Base-by-base conservation (phyloP, 2,797 vertebrate genomes). In the Thamnophis elegans region DNA sequence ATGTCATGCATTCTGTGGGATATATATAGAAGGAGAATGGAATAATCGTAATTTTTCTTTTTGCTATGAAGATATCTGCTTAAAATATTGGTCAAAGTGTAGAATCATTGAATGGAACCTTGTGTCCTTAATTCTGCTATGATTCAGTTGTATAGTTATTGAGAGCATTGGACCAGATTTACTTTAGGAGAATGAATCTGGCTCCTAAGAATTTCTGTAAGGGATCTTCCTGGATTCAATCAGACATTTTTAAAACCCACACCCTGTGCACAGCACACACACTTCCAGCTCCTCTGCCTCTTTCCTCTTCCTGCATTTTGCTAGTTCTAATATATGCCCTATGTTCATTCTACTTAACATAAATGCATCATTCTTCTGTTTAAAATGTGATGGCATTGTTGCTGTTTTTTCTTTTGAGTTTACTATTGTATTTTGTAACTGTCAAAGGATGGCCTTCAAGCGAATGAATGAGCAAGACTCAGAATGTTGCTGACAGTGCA, bases 401-500 rank as follows among this genome's bases (percentile, higher is more conserved):
- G 90, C 6, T 22, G 93, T 9, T 14, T 20, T 91, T 10, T 93
- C 93, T 59, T 26, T 87, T 58, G 93, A 56, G 11, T 4, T 94
- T 73, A 85, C 14, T 88, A 5, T 90, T 96, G 60, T 68, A 90
- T 85, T 95, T 82, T 94, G 20, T 94, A 89, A 26, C 89, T 93
- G 91, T 92, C 90, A 95, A 93, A 94, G 26, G 12, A 92, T 90
- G 92, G 86, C 59, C 93, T 92, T 95, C 89, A 91, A 93, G 82
- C 89, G 92, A 96, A 95, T n/a, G n/a, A n/a, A n/a, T n/a, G n/a
- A 95, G 47, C 18, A 93, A 32, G 53, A 93, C 11, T 0, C 55
- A 90, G 86, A 94, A 95, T 36, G 2, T 85, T 94, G 89, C 93
- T 95, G 93, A 94, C 0, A 1, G 82, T 53, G n/a, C n/a, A n/a